Evolutionary conservation across 2,888 invertebrate species (phyloP).

Genomic region (Phaedon cochleariae): DNA sequence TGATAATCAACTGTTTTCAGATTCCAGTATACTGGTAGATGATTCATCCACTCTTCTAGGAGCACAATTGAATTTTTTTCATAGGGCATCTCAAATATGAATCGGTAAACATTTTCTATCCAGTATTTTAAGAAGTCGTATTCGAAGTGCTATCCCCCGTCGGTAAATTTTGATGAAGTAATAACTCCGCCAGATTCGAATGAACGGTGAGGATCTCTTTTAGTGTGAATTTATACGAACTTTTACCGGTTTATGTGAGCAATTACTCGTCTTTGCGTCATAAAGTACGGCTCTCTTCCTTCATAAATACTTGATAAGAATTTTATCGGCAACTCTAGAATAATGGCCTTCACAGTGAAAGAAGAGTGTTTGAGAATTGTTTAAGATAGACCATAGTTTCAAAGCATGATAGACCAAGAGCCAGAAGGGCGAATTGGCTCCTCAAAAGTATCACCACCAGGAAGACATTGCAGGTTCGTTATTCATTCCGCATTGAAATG

Average conservation of each 20-base stretch:
- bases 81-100: too few species aligned
- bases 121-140: not conserved
- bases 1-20: too few species aligned
- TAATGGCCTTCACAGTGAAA: not conserved
- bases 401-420: too few species aligned
- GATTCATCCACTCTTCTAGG: too few species aligned
- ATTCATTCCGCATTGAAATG: too few species aligned
- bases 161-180: not conserved
- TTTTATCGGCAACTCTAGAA: slow-evolving; percentile 12
- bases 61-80: too few species aligned
- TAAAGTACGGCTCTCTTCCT: slow-evolving; percentile 1
- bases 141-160: not conserved
- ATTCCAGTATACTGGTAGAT: too few species aligned
- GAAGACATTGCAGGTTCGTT: too few species aligned
- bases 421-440: too few species aligned
- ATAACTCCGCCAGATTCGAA: not conserved
- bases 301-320: slow-evolving; percentile 12
- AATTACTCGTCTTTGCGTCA: slow-evolving; percentile 1
- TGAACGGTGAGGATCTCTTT: not conserved
- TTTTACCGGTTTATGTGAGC: slow-evolving; percentile 2
- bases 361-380: not conserved
- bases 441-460: too few species aligned
- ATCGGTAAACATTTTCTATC: not conserved
- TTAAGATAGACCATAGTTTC: too few species aligned
- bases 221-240: not conserved